Percentiles rank a stretch among this genome's conserved stretches.
These are phyloP conservation scores for Drosophila monieri DNA, from an alignment of 2,888 invertebrate species.

Conservation along the genomic window DNA sequence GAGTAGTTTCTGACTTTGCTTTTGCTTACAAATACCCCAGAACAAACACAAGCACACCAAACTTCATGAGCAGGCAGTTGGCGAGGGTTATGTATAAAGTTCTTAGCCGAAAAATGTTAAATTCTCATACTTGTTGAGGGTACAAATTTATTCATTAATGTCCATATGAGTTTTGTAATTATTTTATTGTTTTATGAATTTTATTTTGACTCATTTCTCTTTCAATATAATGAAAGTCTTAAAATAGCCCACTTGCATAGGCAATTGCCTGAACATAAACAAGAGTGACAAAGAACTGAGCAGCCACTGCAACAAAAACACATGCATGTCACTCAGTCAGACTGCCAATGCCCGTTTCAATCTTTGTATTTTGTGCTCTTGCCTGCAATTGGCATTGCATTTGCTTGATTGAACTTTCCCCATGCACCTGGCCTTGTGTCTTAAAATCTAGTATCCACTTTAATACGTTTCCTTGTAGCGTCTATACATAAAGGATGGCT, in stretches of 20 bases:
- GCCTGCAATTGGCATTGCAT: conserved; percentile 76
- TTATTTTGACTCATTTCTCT: not conserved
- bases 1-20: conserved; percentile 67
- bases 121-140: not conserved
- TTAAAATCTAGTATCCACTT: conserved; percentile 5
- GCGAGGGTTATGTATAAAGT: conserved; percentile 13
- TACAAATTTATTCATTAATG: not conserved
- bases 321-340: conserved; percentile 66
- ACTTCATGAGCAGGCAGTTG: not conserved
- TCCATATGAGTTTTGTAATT: not conserved
- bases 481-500: not conserved
- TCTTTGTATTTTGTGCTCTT: conserved; percentile 70
- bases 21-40: conserved; percentile 66
- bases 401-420: conserved; percentile 71
- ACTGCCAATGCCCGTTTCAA: conserved; percentile 72
- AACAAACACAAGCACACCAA: conserved; percentile 9
- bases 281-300: conserved; percentile 36
- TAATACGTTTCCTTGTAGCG: not conserved
- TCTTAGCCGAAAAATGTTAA: not conserved
- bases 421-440: conserved; percentile 9
- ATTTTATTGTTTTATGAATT: not conserved
- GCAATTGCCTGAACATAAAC: conserved; percentile 46
- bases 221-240: conserved; percentile 5
- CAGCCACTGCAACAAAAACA: conserved; percentile 29
- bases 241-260: conserved; percentile 42